phyloP scores from a whole-genome alignment of 2,888 invertebrate genomes.

The Drosophila mimetica region DNA sequence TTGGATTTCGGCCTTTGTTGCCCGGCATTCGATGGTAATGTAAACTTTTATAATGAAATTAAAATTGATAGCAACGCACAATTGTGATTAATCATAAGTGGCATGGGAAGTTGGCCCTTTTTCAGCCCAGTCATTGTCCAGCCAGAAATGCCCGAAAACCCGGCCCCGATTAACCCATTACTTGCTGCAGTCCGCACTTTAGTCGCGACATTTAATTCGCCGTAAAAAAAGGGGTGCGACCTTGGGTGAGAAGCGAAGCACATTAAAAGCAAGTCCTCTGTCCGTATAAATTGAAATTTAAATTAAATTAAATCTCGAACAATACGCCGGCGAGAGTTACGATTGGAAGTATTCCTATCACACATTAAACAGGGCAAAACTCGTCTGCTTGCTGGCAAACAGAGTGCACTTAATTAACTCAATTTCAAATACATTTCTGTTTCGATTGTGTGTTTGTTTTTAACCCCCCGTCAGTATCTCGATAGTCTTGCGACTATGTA shows the following conservation, averaged over 20 bases:
- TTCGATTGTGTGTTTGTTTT: conserved; percentile 16
- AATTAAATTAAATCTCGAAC: conserved; percentile 41
- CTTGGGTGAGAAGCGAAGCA: conserved; percentile 67
- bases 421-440: conserved; percentile 27
- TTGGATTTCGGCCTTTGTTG: conserved; percentile 42
- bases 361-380: conserved; percentile 35
- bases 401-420: conserved; percentile 60
- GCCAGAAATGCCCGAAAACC: conserved; percentile 15
- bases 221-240: conserved; percentile 46
- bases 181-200: conserved; percentile 19
- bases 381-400: conserved; percentile 43
- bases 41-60: conserved; percentile 71
- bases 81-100: conserved; percentile 49
- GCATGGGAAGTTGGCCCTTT: conserved; percentile 19
- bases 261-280: conserved; percentile 40
- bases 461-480: conserved; percentile 9
- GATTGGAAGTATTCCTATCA: conserved; percentile 40
- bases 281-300: conserved; percentile 35
- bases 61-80: conserved; percentile 64
- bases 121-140: conserved; percentile 38
- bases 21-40: conserved; percentile 58
- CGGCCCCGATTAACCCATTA: conserved; percentile 30
- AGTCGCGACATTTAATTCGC: conserved; percentile 37
- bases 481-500: conserved; percentile 33
- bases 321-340: conserved; percentile 37